Conservation (phyloP, 2,113 vertebrate genomes). For the Tachysurus fulvidraco region DNA sequence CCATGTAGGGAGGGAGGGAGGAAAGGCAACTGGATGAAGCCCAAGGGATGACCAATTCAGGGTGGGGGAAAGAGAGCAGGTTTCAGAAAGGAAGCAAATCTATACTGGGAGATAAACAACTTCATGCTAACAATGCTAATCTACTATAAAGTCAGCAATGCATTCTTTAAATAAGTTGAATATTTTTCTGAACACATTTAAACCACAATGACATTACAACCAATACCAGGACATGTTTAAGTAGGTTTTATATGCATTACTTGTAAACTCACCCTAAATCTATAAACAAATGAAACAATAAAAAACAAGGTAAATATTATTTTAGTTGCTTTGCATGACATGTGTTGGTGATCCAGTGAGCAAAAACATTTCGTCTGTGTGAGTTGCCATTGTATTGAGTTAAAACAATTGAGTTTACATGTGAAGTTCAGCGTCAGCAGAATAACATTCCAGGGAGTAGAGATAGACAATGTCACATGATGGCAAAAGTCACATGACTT, state of each 20-base stretch:
- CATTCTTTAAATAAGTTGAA: neutral
- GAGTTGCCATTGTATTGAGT: conserved; percentile 61
- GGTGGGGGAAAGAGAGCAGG: conserved; percentile 48
- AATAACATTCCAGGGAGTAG: conserved; percentile 44
- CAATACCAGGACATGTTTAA: neutral
- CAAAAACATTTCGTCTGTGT: conserved; percentile 43
- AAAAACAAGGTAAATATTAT: conserved; percentile 22
- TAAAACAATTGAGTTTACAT: conserved; percentile 66
- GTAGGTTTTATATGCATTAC: neutral
- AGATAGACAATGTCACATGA: conserved; percentile 15
- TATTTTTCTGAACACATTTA: neutral
- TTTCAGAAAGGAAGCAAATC: neutral
- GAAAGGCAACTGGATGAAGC: neutral
- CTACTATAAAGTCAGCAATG: neutral
- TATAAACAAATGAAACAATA: neutral
- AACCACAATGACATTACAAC: neutral
- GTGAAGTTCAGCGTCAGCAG: conserved; percentile 51
- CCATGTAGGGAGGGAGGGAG: conserved; percentile 38
- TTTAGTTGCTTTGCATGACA: conserved; percentile 21
- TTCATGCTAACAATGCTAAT: neutral
- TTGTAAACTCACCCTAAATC: conserved; percentile 4
- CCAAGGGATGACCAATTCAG: neutral
- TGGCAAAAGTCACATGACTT: conserved; percentile 24
- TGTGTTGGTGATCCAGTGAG: conserved; percentile 1
- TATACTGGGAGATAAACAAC: too few relatives aligned